Evolutionary conservation across 2,113 vertebrate genomes (phyloP).

Genomic region (Ranitomeya imitator): DNA sequence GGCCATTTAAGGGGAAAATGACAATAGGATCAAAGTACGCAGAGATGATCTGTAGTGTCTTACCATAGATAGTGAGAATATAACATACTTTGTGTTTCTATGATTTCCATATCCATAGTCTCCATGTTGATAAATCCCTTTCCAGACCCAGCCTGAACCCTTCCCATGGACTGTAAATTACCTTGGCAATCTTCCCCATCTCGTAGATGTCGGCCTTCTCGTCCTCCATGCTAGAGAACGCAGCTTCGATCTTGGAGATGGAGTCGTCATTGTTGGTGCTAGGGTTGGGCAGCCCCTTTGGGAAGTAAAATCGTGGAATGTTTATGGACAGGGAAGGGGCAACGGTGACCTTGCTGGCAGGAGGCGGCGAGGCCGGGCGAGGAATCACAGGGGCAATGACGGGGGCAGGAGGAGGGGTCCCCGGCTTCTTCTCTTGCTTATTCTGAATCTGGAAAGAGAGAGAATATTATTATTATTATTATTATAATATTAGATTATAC

Average conservation of each 20-base stretch:
- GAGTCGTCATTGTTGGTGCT: constrained; percentile 80
- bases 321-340: constrained; percentile 83
- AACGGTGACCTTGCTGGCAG: constrained; percentile 75
- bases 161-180: constrained; percentile 61
- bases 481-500: no score
- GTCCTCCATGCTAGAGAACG: constrained; percentile 89
- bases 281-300: constrained; percentile 87
- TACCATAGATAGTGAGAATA: no score
- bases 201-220: constrained; percentile 90
- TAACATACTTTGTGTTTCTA: no score
- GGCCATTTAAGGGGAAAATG: no score
- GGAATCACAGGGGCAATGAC: constrained; percentile 66
- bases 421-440: constrained; percentile 94
- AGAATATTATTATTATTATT: no score
- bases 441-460: constrained; percentile 79
- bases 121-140: no score
- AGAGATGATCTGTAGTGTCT: no score
- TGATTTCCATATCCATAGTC: no score
- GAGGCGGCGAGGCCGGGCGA: constrained; percentile 77
- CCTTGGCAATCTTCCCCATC: constrained; percentile 97
- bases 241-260: constrained; percentile 81
- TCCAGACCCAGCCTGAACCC: neutral
- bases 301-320: constrained; percentile 99
- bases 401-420: constrained; percentile 76
- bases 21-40: no score